A percentile compares a stretch with the other conserved stretches of the same genome.
Conservation (phyloP, 2,113 vertebrate genomes). For the Motacilla alba region DNA sequence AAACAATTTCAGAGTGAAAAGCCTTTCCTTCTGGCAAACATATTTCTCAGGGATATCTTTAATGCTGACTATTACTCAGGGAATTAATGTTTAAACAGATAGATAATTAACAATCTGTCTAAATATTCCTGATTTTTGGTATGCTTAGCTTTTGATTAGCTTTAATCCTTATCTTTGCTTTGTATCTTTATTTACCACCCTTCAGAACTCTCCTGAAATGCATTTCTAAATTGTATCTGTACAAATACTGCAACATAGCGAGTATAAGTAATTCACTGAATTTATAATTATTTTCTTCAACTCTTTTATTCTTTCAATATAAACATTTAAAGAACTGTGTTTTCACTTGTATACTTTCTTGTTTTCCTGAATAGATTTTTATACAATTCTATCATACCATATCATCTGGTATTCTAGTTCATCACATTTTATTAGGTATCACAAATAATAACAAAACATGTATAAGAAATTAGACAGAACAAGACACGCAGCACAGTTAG, state of each 20-base stretch:
- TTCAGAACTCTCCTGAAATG: not conserved
- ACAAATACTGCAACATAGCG: not conserved
- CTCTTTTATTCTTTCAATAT: not conserved
- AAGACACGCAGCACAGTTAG: not conserved
- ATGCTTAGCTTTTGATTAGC: not conserved
- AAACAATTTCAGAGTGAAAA: conserved; percentile 18
- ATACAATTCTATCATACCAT: not conserved
- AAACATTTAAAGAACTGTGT: not conserved
- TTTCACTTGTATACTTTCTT: not conserved
- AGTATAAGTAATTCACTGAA: not conserved
- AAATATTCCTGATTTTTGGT: conserved; percentile 18
- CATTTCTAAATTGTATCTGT: not conserved
- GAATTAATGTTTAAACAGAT: conserved; percentile 5
- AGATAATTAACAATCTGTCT: conserved; percentile 26
- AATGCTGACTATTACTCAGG: not conserved
- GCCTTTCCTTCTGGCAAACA: not conserved
- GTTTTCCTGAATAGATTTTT: not conserved
- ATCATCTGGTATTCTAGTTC: not conserved
- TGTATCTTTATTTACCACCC: not conserved
- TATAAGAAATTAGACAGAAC: not conserved
- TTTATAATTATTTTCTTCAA: not conserved
- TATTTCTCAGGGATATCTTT: conserved; percentile 1
- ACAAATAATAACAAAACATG: not conserved
- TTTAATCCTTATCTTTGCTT: conserved; percentile 25
- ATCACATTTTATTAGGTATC: not conserved